A percentile compares a stretch with the other conserved stretches of the same genome.
Conservation (phyloP, 92 coral and sea anemone genomes). For the Palythoa caribaeorum region DNA sequence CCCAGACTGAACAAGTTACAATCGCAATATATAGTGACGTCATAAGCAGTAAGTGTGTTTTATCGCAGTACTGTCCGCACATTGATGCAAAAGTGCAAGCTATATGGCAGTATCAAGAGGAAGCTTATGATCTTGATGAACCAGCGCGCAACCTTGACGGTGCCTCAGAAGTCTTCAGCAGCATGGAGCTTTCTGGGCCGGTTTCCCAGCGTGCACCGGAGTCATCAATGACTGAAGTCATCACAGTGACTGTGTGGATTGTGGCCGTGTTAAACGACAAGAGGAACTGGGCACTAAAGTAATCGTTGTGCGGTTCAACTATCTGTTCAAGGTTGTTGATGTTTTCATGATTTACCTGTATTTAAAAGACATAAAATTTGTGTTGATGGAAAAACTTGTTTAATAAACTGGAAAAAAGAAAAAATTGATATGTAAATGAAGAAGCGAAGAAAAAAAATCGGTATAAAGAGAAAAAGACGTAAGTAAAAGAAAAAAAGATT, state of each 20-base stretch:
- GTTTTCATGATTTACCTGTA: conserved; percentile 70
- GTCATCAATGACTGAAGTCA: conserved; percentile 87
- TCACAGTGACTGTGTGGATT: conserved; percentile 86
- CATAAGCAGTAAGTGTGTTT: too few relatives aligned
- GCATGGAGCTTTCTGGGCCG: conserved; percentile 86
- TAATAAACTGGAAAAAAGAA: background rate
- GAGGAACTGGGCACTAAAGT: conserved; percentile 98
- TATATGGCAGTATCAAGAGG: background rate
- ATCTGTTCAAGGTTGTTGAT: conserved; percentile 90
- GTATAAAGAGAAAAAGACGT: too few relatives aligned
- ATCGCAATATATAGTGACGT: too few relatives aligned
- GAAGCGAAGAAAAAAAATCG: too few relatives aligned
- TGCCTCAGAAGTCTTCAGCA: conserved; percentile 80
- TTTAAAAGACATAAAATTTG: background rate
- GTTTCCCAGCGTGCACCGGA: conserved; percentile 94
- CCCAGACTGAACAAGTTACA: too few relatives aligned
- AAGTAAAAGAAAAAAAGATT: background rate
- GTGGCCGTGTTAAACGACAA: conserved; percentile 80
- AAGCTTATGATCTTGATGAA: conserved; percentile 54
- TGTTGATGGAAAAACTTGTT: background rate
- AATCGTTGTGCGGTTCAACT: conserved; percentile 94
- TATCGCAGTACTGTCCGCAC: too few relatives aligned
- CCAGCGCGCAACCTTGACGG: conserved; percentile 67
- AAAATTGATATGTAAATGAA: background rate
- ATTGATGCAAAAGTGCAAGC: too few relatives aligned